Evolutionary conservation across 2,797 vertebrate genomes (phyloP), one percentile per base, ranked within the genome.

Genomic region (Chloroceryle amazona): DNA sequence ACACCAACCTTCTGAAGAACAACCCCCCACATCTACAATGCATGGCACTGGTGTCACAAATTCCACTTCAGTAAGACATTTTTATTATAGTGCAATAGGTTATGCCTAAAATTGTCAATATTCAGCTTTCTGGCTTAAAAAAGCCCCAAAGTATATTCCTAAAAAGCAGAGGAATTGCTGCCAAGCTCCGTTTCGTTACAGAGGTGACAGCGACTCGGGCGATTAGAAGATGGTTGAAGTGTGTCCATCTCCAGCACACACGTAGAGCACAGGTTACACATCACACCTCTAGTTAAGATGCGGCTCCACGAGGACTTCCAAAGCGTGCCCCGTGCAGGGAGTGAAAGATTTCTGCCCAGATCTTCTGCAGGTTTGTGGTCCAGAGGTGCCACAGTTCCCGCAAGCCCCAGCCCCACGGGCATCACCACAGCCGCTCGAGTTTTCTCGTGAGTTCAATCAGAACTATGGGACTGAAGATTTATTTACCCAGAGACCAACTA

Each of bases 401-500:
- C 13, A 61, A 52, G 19, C 46, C 52, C 79, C 91, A 22, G 10
- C 49, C 54, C 57, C 39, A 42, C 2, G 31, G 68, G 60, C 44
- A 46, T 3, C 71, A 17, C 31, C 29, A 13, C 1, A 25, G 0
- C 16, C 47, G 44, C 19, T 0, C 47, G n/a, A 2, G 1, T 9
- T 6, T 6, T 4, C 41, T 9, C 44, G 33, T 1, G 29, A 78
- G 52, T 14, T 39, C 15, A n/a, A 54, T 3, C 42, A 3, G 17
- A 46, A 7, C 13, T 28, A 5, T 4, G 31, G 68, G 35, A 26
- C 39, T 8, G 41, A 61, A 39, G 42, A 15, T 31, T 2, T 81
- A 66, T 55, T 72, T 58, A 22, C 80, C 41, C 0, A 0, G 52
- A 65, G 33, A 33, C 31, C 49, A 65, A 7, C 41, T 8, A 10